Evolutionary conservation across 2,113 vertebrate species (phyloP), one percentile per base, ranked within the genome.

Genomic region (Microcebus tavaratra): DNA sequence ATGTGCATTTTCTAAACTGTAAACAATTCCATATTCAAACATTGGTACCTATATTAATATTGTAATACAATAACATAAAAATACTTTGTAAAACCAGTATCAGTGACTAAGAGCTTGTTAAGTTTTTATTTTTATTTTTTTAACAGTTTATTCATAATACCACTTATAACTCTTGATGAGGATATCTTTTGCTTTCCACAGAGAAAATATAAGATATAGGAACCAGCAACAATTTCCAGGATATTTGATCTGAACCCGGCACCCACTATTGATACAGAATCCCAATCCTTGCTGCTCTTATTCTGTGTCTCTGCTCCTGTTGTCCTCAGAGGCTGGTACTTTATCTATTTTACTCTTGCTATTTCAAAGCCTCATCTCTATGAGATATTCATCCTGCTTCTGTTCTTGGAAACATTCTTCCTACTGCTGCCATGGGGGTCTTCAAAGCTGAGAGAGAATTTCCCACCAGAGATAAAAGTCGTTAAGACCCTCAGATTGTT

Each of bases 21-120:
- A 45, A 90, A 79, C 1, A 83, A 27, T 88, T 87, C 17, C 18
- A 21, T 42, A 70, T 75, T 67, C 50, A 94, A 75, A n/a, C 50
- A 50, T 45, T 72, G 12, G 23, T 80, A 53, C 5, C 55, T 92
- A 23, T 88, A 11, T 55, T 88, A 88, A 50, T 75, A 39, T 20
- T 57, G 4, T 75, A 90, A 42, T 63, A 67, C 29, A 73, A 50
- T 89, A 76, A 87, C 72, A 8, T 91, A 59, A 84, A 83, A 93
- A 39, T 65, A 39, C 3, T 84, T 79, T 68, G 25, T 15, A 59
- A 65, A 63, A 25, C 13, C 68, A 50, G 4, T 59, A 36, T 59
- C 3, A 45, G 31, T 78, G 18, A 63, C 34, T 94, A 57, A 29
- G 29, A 87, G 14, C 45, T 17, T 73, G 2, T 85, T 25, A 78